Base-by-base conservation (phyloP, 2,797 vertebrate species). In the Myiotriccus ornatus region DNA sequence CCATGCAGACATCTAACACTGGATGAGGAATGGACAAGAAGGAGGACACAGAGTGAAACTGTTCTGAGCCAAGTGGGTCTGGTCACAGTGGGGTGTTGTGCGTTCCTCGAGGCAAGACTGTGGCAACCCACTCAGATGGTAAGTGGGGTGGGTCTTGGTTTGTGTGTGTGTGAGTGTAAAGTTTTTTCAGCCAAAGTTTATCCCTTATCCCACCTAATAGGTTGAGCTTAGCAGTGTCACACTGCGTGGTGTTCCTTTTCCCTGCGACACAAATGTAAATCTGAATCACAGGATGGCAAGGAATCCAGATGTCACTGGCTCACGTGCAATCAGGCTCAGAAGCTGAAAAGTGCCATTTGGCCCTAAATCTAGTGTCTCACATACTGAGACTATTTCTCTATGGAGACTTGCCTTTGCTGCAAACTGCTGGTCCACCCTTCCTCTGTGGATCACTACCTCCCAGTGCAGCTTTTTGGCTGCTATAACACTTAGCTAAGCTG, bases 21-120 rank as follows among this genome's bases (percentile, higher is more conserved):
- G 67, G 32, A 9, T 23, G 49, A 82, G 55, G 41, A 35, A 14
- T 47, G 55, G 62, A 12, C 27, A 37, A 52, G 39, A 44, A 84
- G 35, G 11, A 59, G 34, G 32, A 64, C 21, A 14, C 47, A 39
- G 27, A 28, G 37, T 44, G 43, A 81, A 87, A 32, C 8, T 24
- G 2, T 64, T 67, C 63, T 50, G 46, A 79, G 62, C n/a, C 6
- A 2, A 1, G 13, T 25, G 32, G 10, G 5, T 55, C 30, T 79
- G 79, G 22, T 50, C 12, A 2, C 53, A 19, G 14, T 10, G 37
- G 14, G 19, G 7, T 46, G 23, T 10, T 1, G 0, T 0, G 9
- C 23, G 4, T 69, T 59, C 32, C 41, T 47, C 43, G 41, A 55
- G 18, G 20, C 14, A 56, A 34, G 34, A 18, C 20, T 68, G 34